A percentile compares a stretch with the other conserved stretches of the same genome.
Evolutionary conservation across 35 echinoderm and acorn worm species (phyloP).

Genomic region (Apostichopus japonicus): DNA sequence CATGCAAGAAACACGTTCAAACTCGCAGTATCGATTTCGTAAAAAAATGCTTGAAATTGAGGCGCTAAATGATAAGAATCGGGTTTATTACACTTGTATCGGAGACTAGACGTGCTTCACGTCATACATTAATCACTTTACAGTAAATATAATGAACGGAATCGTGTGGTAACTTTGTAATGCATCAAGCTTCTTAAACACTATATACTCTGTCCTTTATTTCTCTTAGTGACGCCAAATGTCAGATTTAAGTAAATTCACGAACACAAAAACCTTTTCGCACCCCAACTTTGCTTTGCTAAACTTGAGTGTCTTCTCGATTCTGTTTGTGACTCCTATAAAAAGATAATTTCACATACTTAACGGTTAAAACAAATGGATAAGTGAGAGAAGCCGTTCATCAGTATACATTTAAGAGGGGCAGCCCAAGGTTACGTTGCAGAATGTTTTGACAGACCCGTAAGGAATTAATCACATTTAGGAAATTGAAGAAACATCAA

Average conservation of each 20-base stretch:
- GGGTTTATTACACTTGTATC: too few relatives aligned
- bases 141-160: too few relatives aligned
- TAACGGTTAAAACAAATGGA: not conserved
- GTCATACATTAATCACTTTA: too few relatives aligned
- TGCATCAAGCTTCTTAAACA: too few relatives aligned
- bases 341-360: not conserved
- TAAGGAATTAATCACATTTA: not conserved
- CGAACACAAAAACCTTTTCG: not conserved
- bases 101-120: too few relatives aligned
- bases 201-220: not conserved
- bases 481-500: not conserved
- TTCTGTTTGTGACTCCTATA: not conserved
- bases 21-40: too few relatives aligned
- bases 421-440: not conserved
- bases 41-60: too few relatives aligned
- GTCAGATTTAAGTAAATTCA: not conserved
- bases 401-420: not conserved
- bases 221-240: not conserved
- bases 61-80: too few relatives aligned
- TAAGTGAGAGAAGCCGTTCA: not conserved
- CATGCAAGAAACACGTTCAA: too few relatives aligned
- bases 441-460: not conserved
- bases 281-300: not conserved
- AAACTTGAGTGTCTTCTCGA: not conserved
- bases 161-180: too few relatives aligned